phyloP scores from a whole-genome alignment of 2,888 invertebrate genomes.

The Catotricha subobsoleta region DNA sequence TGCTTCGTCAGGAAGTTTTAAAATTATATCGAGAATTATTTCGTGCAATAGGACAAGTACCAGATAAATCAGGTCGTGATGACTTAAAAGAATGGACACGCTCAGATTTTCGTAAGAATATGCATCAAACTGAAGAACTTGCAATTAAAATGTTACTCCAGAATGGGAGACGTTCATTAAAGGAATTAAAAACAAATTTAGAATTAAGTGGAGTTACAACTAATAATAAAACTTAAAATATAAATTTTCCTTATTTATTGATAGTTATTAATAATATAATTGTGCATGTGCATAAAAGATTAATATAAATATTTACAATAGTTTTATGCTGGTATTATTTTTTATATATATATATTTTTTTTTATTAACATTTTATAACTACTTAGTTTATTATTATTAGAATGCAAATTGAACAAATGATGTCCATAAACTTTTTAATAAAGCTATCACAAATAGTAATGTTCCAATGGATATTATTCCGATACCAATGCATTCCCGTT shows the following conservation, averaged over 20 bases:
- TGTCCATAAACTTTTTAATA: slow-evolving; percentile 36
- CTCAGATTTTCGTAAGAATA: slow-evolving; percentile 53
- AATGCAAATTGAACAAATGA: not conserved
- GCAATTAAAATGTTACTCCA: slow-evolving; percentile 52
- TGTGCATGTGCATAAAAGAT: too few relatives aligned
- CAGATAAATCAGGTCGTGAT: slow-evolving; percentile 39
- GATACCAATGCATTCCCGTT: slow-evolving; percentile 44
- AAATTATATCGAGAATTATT: slow-evolving; percentile 58
- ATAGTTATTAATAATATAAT: too few relatives aligned
- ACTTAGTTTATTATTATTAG: not conserved
- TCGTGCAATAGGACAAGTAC: slow-evolving; percentile 44
- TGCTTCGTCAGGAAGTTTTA: slow-evolving; percentile 59
- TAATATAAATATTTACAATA: too few relatives aligned
- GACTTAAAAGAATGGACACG: slow-evolving; percentile 58
- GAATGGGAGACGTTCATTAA: slow-evolving; percentile 49
- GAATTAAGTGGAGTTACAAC: slow-evolving; percentile 32
- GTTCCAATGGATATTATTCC: slow-evolving; percentile 58
- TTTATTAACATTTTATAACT: too few relatives aligned
- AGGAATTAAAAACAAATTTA: slow-evolving; percentile 45
- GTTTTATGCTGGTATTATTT: too few relatives aligned
- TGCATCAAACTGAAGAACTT: slow-evolving; percentile 50
- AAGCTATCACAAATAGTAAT: slow-evolving; percentile 43
- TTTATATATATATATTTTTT: too few relatives aligned
- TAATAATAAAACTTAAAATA: too few relatives aligned
- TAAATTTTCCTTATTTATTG: too few relatives aligned